A percentile compares a stretch with the other conserved stretches of the same genome.
Evolutionary conservation across 2,113 vertebrate genomes (phyloP).

Genomic region (Atractosteus spatula): DNA sequence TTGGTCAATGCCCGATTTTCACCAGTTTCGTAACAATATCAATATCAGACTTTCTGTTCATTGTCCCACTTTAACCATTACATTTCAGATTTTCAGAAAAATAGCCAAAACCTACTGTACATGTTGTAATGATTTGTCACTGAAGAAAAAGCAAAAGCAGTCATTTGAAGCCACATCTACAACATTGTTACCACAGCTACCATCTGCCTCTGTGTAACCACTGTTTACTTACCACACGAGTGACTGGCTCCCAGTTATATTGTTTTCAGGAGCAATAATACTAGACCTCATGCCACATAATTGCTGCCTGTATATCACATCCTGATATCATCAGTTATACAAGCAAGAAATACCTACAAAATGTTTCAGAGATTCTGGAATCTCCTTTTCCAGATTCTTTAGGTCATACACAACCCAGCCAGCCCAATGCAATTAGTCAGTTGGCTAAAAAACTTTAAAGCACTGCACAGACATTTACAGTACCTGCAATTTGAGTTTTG

Average conservation of each 20-base stretch:
- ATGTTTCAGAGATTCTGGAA: too few species aligned
- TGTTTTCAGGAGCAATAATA: slow-evolving; percentile 14
- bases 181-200: slow-evolving; percentile 21
- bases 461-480: too few species aligned
- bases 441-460: too few species aligned
- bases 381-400: too few species aligned
- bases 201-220: slow-evolving; percentile 19
- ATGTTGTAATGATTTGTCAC: not conserved
- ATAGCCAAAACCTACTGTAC: not conserved
- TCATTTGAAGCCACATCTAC: slow-evolving; percentile 24
- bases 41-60: not conserved
- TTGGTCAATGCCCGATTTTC: too few species aligned
- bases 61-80: not conserved
- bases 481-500: too few species aligned
- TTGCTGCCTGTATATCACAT: not conserved
- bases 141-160: not conserved
- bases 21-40: not conserved
- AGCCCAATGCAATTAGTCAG: too few species aligned
- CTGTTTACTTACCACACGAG: slow-evolving; percentile 18
- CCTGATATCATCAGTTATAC: not conserved
- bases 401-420: too few species aligned
- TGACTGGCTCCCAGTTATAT: slow-evolving; percentile 16
- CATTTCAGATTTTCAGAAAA: not conserved
- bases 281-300: slow-evolving; percentile 17
- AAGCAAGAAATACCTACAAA: too few species aligned